Percentiles rank a stretch among this genome's conserved stretches.
Conservation (phyloP, 2,797 vertebrate genomes). For the Micromesistius poutassou region DNA sequence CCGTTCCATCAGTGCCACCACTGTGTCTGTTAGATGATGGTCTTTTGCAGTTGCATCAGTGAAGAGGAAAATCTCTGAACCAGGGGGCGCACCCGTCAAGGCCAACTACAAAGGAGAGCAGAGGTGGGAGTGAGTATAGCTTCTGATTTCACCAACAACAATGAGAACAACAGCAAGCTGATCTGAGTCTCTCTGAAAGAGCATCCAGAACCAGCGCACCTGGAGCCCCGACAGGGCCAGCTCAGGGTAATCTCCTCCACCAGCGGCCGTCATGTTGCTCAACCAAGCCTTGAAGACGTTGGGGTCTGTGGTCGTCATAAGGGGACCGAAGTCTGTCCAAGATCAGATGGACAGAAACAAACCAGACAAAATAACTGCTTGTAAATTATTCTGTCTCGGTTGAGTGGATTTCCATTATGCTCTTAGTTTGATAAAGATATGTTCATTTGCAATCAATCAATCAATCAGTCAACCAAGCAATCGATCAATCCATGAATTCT, state of each 20-base stretch:
- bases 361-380: not conserved
- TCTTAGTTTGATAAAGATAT: not conserved
- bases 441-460: not conserved
- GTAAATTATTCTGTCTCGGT: not conserved
- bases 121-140: not conserved
- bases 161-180: not conserved
- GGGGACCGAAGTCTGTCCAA: constrained; percentile 48
- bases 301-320: constrained; percentile 48
- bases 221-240: constrained; percentile 58
- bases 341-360: not conserved
- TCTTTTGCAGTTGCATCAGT: constrained; percentile 67
- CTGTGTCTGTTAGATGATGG: constrained; percentile 37
- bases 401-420: not conserved
- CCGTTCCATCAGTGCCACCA: constrained; percentile 59
- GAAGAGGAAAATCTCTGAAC: constrained; percentile 69
- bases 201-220: constrained; percentile 36
- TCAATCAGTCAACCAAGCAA: too few relatives aligned
- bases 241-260: constrained; percentile 48
- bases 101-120: constrained; percentile 48
- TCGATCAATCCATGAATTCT: not conserved
- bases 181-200: not conserved
- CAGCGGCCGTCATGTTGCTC: constrained; percentile 23
- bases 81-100: constrained; percentile 42
- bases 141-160: not conserved
- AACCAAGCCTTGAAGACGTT: constrained; percentile 26